Base-by-base conservation (phyloP, 2,113 vertebrate genomes). In the Platichthys flesus region DNA sequence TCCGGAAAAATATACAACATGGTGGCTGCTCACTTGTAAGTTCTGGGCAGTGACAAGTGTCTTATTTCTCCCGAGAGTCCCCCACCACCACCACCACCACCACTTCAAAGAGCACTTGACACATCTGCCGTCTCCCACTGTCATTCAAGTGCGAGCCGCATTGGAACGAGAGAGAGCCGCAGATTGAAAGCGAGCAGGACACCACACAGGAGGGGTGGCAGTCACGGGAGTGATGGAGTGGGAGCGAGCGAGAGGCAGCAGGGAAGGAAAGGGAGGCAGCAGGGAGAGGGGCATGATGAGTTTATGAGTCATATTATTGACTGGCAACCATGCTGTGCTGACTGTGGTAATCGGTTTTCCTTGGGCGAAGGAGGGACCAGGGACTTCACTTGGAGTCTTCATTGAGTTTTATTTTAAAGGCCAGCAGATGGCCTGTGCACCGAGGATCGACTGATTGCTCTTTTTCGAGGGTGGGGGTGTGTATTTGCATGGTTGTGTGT, bases 221-320 rank as follows among this genome's bases (percentile, higher is more conserved):
- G 80, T 45, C 68, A 71, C 18, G 63, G 45, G 70, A 68, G 78
- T 75, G 84, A 87, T 89, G 71, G 76, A 89, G 79, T 70, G 61
- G 68, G 78, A 81, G 49, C 26, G 42, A 77, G 76, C 56, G 61
- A 35, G 76, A 82, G 79, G 76, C 79, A 76, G 83, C 59, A 66
- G 74, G 81, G 77, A 82, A 71, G 15, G 16, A 73, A 58, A 58
- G 51, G 68, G 64, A 79, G 59, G 74, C 79, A 73, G 84, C 71
- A 67, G 67, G 62, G 70, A 70, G 67, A 70, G 42, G 60, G 35
- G 45, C n/a, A 72, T 68, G 84, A 89, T 91, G 85, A 88, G 66
- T 88, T 87, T 91, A 88, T 90, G 89, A 90, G 83, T 90, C 85
- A 92, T 82, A 73, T 86, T 90, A 91, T 89, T 89, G 90, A 90